Evolutionary conservation across 2,888 invertebrate species (phyloP).

Genomic region (Scrobipalpa atriplicella): DNA sequence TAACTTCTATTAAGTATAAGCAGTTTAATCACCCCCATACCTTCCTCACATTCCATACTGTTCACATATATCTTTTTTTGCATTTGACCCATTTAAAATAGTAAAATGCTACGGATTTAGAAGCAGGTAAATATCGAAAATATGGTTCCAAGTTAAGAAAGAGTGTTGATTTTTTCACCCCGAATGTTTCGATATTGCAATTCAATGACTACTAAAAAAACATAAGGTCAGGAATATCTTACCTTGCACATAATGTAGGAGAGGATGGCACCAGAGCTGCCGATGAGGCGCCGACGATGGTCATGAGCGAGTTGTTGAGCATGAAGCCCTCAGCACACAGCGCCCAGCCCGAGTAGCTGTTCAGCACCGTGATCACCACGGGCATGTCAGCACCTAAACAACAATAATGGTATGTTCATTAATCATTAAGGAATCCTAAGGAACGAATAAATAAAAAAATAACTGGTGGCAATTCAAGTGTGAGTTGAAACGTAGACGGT

Average conservation of each 20-base stretch:
- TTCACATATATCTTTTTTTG: constrained; percentile 19
- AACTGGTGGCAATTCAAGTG: too few species aligned
- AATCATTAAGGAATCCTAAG: background rate
- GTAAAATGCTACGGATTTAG: too few species aligned
- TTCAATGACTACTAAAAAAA: too few species aligned
- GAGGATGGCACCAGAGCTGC: constrained; percentile 95
- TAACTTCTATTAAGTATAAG: background rate
- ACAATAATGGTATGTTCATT: background rate
- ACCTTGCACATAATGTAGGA: constrained; percentile 98
- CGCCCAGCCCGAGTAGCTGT: constrained; percentile 97
- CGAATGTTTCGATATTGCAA: too few species aligned
- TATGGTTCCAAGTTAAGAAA: too few species aligned
- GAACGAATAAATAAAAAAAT: too few species aligned
- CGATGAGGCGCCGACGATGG: constrained; percentile 96
- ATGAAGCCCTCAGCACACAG: constrained; percentile 97
- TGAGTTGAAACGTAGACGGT: too few species aligned
- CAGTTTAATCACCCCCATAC: constrained; percentile 3
- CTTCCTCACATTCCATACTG: constrained; percentile 39
- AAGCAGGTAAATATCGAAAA: too few species aligned
- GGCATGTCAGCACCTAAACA: constrained; percentile 94
- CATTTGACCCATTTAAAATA: too few species aligned
- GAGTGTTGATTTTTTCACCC: too few species aligned
- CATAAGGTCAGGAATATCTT: constrained; percentile 31
- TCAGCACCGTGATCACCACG: constrained; percentile 95
- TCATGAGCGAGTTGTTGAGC: constrained; percentile 96